These are phyloP conservation scores for Lipophrys pholis DNA, from an alignment of 2,113 vertebrate genomes.

Conservation along the genomic window DNA sequence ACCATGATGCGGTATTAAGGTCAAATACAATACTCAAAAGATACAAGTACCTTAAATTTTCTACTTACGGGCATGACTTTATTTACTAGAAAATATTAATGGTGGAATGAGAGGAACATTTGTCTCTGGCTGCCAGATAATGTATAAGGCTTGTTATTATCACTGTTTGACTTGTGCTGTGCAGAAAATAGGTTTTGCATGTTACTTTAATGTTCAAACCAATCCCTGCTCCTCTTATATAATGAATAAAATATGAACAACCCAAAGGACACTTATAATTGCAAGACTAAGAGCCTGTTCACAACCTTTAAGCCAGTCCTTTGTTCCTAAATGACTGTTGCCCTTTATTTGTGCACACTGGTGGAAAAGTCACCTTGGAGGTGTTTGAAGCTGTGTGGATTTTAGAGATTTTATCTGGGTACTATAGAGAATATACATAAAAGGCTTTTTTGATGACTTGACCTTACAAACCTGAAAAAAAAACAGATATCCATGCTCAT, in stretches of 20 bases:
- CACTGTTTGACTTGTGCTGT: no score
- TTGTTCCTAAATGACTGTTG: constrained; percentile 23
- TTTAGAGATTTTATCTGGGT: constrained; percentile 43
- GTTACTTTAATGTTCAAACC: background rate
- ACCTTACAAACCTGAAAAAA: constrained; percentile 24
- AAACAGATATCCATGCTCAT: background rate
- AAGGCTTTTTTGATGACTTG: constrained; percentile 20
- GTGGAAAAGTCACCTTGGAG: constrained; percentile 32
- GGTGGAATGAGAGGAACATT: no score
- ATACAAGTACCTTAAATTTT: no score
- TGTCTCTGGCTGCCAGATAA: no score
- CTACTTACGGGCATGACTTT: no score
- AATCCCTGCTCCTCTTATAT: background rate
- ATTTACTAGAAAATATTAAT: no score
- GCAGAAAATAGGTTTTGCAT: no score
- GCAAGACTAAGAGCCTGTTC: background rate
- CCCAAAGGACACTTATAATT: background rate
- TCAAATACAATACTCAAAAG: no score
- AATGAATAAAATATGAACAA: background rate
- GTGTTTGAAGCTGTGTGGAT: constrained; percentile 11
- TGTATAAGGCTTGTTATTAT: no score
- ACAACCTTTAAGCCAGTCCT: background rate
- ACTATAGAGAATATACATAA: constrained; percentile 11
- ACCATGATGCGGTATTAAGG: no score
- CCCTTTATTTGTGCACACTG: constrained; percentile 13